Evolutionary conservation across 1,140 invertebrate species (phyloP).

Genomic region (Nephila pilipes): DNA sequence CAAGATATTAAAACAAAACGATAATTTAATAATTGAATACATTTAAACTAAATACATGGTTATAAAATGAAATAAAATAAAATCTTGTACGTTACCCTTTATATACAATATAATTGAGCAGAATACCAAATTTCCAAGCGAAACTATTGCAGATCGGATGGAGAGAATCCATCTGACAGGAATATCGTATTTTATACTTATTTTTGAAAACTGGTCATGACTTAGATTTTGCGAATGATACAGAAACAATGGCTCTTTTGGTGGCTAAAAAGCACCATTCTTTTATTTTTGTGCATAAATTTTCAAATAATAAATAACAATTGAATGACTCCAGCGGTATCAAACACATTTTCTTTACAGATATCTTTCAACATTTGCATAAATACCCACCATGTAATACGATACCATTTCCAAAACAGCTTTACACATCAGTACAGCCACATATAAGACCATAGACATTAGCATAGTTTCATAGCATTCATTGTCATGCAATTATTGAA

Average conservation of each 20-base stretch:
- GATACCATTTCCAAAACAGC: neutral
- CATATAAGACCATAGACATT: neutral
- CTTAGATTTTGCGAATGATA: neutral
- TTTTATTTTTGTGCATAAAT: neutral
- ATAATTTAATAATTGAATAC: no score
- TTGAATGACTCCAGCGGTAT: neutral
- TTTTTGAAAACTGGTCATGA: no score
- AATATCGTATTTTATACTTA: no score
- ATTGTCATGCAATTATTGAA: neutral
- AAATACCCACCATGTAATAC: neutral
- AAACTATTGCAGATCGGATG: no score
- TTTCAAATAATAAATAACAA: neutral
- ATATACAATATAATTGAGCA: no score
- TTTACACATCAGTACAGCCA: neutral
- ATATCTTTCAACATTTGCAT: neutral
- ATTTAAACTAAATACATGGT: no score
- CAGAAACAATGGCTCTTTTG: no score
- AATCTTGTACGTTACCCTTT: no score
- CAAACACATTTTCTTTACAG: neutral
- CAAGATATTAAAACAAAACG: no score
- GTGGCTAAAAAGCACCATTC: neutral
- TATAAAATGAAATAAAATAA: no score
- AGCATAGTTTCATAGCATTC: neutral
- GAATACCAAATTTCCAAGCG: no score
- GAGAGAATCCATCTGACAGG: no score